phyloP scores from a whole-genome alignment of 2,113 vertebrate species.

The Cnemophilus loriae region DNA sequence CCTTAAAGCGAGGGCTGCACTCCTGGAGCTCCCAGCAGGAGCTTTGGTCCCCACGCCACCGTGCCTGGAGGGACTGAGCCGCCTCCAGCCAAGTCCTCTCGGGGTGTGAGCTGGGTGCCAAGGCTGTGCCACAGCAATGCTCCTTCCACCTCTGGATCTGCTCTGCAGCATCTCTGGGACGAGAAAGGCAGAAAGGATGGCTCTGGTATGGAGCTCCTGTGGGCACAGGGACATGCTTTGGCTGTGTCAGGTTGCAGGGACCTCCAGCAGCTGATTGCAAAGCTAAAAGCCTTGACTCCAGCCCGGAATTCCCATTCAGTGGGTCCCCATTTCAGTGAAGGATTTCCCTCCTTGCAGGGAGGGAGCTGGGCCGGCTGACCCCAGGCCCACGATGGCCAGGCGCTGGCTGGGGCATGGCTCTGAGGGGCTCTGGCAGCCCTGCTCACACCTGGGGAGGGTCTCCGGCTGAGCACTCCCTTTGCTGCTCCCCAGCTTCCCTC shows the following conservation, averaged over 20 bases:
- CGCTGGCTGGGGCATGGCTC: not conserved
- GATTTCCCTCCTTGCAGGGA: not conserved
- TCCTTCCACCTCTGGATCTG: not conserved
- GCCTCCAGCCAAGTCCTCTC: rapidly evolving
- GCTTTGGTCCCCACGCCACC: not conserved
- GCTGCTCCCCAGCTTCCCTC: not conserved
- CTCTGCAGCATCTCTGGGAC: not conserved
- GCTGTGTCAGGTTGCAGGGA: not conserved
- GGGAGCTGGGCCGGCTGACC: not conserved
- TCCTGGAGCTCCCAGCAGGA: not conserved
- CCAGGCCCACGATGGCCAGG: rapidly evolving
- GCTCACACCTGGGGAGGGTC: rapidly evolving
- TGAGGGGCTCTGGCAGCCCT: not conserved
- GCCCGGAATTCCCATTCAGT: not conserved
- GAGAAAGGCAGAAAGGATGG: not conserved
- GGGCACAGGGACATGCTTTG: not conserved
- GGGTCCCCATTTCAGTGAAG: not conserved
- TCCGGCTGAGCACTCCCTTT: not conserved
- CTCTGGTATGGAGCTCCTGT: not conserved
- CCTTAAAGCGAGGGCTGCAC: not conserved
- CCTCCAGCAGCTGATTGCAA: not conserved
- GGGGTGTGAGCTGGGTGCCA: rapidly evolving
- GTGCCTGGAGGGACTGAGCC: not conserved
- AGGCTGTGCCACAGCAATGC: not conserved
- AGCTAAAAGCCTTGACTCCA: not conserved